A percentile compares a stretch with the other conserved stretches of the same genome.
Conservation (phyloP, 2,888 invertebrate genomes). For the Resseliella maxima region DNA sequence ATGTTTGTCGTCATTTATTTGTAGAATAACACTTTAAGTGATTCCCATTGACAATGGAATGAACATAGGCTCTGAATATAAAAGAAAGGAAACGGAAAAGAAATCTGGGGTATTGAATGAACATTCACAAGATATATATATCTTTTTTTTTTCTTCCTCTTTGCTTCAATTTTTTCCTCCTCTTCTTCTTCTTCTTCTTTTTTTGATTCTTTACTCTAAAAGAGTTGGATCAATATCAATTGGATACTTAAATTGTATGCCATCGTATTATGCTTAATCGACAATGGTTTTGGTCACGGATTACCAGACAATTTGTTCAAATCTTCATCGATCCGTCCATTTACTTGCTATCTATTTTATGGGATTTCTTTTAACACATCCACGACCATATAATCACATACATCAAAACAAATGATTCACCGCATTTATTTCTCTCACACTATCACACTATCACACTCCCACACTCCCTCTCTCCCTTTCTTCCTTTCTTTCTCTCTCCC, state of each 20-base stretch:
- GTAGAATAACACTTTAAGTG: slow-evolving; percentile 15
- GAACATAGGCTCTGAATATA: not conserved
- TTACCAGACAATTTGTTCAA: slow-evolving; percentile 52
- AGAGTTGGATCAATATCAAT: slow-evolving; percentile 54
- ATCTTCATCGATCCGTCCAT: slow-evolving; percentile 43
- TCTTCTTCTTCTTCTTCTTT: not conserved
- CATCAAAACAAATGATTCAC: not conserved
- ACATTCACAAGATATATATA: not conserved
- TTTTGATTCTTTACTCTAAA: not conserved
- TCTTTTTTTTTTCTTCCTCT: not conserved
- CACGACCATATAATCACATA: not conserved
- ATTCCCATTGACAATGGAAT: slow-evolving; percentile 45
- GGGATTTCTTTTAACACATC: not conserved
- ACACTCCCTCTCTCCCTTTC: no score
- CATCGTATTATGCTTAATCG: slow-evolving; percentile 47
- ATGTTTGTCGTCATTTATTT: slow-evolving; percentile 42
- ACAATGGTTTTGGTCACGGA: slow-evolving; percentile 47
- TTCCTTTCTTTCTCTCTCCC: no score
- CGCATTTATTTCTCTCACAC: not conserved
- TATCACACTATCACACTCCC: no score
- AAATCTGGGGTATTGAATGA: not conserved
- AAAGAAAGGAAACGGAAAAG: slow-evolving; percentile 17
- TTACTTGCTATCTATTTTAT: not conserved
- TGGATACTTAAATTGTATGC: slow-evolving; percentile 35
- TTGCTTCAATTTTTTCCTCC: no score